A percentile compares a stretch with the other conserved stretches of the same genome.
phyloP scores from a whole-genome alignment of 1,140 invertebrate genomes.

The Drosophila rhopaloa region DNA sequence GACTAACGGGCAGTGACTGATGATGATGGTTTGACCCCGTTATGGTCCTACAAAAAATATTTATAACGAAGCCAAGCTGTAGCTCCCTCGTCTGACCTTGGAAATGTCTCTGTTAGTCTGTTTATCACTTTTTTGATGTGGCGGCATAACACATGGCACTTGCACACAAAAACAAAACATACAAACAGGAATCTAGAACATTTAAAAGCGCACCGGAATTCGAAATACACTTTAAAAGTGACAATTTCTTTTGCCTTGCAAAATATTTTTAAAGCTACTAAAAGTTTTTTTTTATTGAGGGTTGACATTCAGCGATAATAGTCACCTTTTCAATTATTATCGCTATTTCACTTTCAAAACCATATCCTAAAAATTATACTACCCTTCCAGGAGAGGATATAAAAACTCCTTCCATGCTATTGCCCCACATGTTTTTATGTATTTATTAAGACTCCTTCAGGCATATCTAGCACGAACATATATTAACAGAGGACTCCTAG shows the following conservation, averaged over 20 bases:
- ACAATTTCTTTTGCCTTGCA: no score
- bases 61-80: not conserved
- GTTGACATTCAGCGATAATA: no score
- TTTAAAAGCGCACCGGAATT: not conserved
- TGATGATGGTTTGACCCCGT: constrained; percentile 29
- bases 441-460: constrained; percentile 59
- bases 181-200: constrained; percentile 8
- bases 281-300: no score
- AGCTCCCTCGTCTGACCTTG: constrained; percentile 57
- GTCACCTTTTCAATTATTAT: no score
- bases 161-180: constrained; percentile 1
- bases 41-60: not conserved
- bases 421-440: constrained; percentile 43
- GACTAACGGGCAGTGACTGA: constrained; percentile 43
- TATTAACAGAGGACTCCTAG: constrained; percentile 31
- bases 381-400: not conserved
- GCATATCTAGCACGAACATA: constrained; percentile 34
- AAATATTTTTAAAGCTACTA: no score
- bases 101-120: constrained; percentile 43
- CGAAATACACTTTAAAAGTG: constrained; percentile 3
- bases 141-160: constrained; percentile 32
- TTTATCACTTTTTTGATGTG: constrained; percentile 34
- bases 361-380: not conserved
- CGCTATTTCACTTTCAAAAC: no score
- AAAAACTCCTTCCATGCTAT: not conserved